Percentiles rank a stretch among this genome's conserved stretches.
Conservation (phyloP, 2,888 invertebrate species). For the Tenthredo mesomela region DNA sequence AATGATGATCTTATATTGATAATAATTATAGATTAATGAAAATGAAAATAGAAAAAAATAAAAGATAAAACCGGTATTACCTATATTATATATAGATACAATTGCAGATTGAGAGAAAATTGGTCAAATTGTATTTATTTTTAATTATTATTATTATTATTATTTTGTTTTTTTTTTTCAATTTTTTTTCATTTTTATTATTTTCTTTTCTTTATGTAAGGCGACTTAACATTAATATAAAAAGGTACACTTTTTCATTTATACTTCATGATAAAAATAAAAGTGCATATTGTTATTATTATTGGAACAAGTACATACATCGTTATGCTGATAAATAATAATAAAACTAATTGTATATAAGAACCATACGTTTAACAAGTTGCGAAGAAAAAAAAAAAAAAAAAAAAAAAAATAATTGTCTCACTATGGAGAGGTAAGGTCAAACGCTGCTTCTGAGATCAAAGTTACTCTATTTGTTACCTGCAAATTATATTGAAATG, state of each 20-base stretch:
- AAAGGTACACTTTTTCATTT: slow-evolving; percentile 69
- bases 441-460: slow-evolving; percentile 49
- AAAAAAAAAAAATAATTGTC: slow-evolving; percentile 1
- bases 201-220: slow-evolving; percentile 69
- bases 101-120: slow-evolving; percentile 28
- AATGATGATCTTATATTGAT: neutral
- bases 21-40: neutral
- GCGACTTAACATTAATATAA: slow-evolving; percentile 71
- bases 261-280: slow-evolving; percentile 70
- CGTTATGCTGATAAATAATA: slow-evolving; percentile 67
- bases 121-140: neutral
- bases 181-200: neutral
- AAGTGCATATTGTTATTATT: slow-evolving; percentile 59
- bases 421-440: slow-evolving; percentile 54
- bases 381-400: slow-evolving; percentile 11
- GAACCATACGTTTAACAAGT: slow-evolving; percentile 57
- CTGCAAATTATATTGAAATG: slow-evolving; percentile 35
- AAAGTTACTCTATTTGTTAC: slow-evolving; percentile 45
- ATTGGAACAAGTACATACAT: slow-evolving; percentile 69
- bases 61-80: neutral
- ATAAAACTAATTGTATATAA: slow-evolving; percentile 63
- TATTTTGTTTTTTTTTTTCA: neutral
- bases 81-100: neutral
- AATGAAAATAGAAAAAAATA: neutral
- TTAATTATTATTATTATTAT: neutral